Evolutionary conservation across 2,797 vertebrate genomes (phyloP).

Genomic region (Florisuga fusca): DNA sequence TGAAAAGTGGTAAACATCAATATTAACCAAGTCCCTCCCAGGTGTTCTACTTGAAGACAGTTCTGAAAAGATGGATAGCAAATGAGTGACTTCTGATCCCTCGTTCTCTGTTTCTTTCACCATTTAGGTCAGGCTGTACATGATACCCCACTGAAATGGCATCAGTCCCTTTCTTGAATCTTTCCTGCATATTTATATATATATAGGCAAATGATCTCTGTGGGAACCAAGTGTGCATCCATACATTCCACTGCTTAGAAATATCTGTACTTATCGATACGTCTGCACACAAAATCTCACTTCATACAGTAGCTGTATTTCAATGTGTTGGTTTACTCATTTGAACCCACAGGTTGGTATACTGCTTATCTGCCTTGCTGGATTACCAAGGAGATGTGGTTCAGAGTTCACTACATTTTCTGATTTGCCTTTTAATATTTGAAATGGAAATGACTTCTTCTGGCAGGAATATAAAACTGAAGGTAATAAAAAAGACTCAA

Average conservation of each 20-base stretch:
- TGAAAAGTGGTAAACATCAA: not conserved
- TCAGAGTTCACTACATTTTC: conserved; percentile 63
- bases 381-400: conserved; percentile 56
- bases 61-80: not conserved
- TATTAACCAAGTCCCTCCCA: not conserved
- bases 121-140: not conserved
- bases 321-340: conserved; percentile 29
- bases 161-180: not conserved
- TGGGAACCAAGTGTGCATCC: not conserved
- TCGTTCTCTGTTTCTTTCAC: not conserved
- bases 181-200: not conserved
- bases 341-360: conserved; percentile 1
- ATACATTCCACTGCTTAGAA: conserved; percentile 5
- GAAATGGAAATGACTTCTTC: conserved; percentile 63
- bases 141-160: not conserved
- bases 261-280: not conserved
- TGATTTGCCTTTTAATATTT: conserved; percentile 61
- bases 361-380: not conserved
- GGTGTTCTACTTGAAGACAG: not conserved
- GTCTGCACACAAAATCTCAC: not conserved
- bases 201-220: not conserved
- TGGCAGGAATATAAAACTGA: conserved; percentile 39
- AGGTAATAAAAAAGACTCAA: conserved; percentile 24
- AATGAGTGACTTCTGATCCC: not conserved
- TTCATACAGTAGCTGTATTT: not conserved